phyloP scores from a whole-genome alignment of 2,113 vertebrate species.

The Atractosteus spatula region DNA sequence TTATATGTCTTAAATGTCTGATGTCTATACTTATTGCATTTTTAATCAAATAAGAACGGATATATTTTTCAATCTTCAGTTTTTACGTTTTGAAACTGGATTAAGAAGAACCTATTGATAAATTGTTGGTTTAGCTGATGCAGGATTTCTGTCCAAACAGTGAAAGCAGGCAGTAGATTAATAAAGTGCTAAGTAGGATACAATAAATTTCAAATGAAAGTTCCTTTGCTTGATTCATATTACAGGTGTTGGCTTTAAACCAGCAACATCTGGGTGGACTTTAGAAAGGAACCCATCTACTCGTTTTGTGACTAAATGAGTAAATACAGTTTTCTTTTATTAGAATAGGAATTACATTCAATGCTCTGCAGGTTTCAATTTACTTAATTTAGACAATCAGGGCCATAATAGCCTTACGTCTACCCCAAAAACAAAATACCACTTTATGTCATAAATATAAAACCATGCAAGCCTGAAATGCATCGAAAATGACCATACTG shows the following conservation, averaged over 20 bases:
- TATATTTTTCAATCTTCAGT: too few species aligned
- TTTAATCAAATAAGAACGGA: too few species aligned
- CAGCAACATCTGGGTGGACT: slow-evolving; percentile 35
- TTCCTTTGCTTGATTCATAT: slow-evolving; percentile 19
- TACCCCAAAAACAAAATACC: too few species aligned
- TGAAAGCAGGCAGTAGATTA: slow-evolving; percentile 29
- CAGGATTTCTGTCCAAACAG: slow-evolving; percentile 39
- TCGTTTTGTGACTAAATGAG: slow-evolving; percentile 25
- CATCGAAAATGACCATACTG: too few species aligned
- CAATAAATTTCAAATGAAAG: slow-evolving; percentile 38
- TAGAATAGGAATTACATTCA: background rate
- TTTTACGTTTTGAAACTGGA: too few species aligned
- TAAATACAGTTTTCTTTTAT: slow-evolving; percentile 17
- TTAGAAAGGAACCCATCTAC: slow-evolving; percentile 19
- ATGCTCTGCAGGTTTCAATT: background rate
- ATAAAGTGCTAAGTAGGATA: slow-evolving; percentile 38
- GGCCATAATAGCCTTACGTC: too few species aligned
- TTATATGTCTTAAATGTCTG: too few species aligned
- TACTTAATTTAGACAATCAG: too few species aligned
- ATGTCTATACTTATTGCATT: too few species aligned
- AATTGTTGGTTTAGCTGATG: slow-evolving; percentile 40
- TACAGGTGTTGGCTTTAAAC: slow-evolving; percentile 46
- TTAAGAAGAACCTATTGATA: slow-evolving; percentile 13
- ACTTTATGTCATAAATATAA: too few species aligned
- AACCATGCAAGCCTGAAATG: too few species aligned